Conservation (phyloP, 2,113 vertebrate species). For the Gyps fulvus region DNA sequence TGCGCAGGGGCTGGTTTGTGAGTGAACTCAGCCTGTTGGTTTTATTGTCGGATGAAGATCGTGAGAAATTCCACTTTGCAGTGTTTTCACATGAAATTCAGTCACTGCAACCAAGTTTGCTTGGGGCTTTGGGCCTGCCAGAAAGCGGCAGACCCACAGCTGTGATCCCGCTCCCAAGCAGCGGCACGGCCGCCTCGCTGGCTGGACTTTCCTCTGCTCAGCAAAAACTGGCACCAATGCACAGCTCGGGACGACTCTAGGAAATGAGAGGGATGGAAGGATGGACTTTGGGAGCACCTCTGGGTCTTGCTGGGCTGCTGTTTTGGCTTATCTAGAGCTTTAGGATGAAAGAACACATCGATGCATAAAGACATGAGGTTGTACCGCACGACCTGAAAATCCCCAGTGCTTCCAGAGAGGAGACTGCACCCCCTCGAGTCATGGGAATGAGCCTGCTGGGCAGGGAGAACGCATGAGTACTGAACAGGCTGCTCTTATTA, state of each 20-base stretch:
- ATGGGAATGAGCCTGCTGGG: accelerated
- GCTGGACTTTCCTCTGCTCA: background rate
- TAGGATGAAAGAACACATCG: background rate
- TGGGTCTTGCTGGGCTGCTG: background rate
- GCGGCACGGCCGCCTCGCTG: accelerated
- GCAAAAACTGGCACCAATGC: accelerated
- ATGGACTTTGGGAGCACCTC: background rate
- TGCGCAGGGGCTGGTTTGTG: background rate
- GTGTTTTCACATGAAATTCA: background rate
- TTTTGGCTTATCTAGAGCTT: background rate
- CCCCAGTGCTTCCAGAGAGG: background rate
- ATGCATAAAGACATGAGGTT: accelerated
- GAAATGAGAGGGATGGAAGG: background rate
- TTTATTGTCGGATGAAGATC: accelerated
- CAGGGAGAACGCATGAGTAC: background rate
- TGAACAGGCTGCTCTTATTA: background rate
- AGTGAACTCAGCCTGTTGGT: background rate
- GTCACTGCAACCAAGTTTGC: background rate
- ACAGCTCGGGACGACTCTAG: accelerated
- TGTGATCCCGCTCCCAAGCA: accelerated
- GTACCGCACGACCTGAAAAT: accelerated
- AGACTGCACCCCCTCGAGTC: accelerated
- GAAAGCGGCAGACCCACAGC: background rate
- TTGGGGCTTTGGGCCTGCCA: background rate
- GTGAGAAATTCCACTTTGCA: background rate